A percentile compares a stretch with the other conserved stretches of the same genome.
Evolutionary conservation across 2,113 vertebrate species (phyloP).

Genomic region (Piprites chloris): DNA sequence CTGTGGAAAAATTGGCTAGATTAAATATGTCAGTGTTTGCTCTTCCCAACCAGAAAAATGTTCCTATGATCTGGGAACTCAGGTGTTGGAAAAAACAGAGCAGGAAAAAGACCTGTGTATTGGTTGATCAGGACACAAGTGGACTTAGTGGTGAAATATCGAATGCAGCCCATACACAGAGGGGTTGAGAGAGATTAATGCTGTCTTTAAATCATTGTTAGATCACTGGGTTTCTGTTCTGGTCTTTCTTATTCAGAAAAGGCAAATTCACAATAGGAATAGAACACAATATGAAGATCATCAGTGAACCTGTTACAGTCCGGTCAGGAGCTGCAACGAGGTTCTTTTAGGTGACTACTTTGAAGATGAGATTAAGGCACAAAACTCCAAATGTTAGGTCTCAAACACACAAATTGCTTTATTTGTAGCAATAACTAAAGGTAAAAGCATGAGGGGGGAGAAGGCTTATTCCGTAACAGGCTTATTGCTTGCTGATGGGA

Average conservation of each 20-base stretch:
- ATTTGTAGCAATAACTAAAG: no score
- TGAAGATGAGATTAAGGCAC: no score
- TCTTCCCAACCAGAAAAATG: neutral
- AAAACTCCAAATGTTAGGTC: no score
- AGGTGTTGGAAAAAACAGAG: neutral
- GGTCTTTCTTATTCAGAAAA: neutral
- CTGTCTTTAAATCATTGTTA: neutral
- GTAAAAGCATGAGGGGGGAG: no score
- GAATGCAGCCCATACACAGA: neutral
- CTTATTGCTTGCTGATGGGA: neutral
- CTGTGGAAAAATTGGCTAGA: neutral
- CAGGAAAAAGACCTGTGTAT: neutral
- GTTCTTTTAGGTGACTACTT: no score
- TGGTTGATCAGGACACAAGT: neutral
- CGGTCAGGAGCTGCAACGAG: no score
- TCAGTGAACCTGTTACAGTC: neutral
- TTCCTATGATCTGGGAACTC: neutral
- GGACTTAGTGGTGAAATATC: neutral
- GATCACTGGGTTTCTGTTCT: neutral
- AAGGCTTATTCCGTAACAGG: no score
- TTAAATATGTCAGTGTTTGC: neutral
- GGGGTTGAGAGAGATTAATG: neutral
- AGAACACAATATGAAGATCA: neutral
- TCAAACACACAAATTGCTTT: no score
- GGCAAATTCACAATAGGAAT: neutral